phyloP scores from a whole-genome alignment of 2,113 vertebrate genomes.

The Mus pahari region DNA sequence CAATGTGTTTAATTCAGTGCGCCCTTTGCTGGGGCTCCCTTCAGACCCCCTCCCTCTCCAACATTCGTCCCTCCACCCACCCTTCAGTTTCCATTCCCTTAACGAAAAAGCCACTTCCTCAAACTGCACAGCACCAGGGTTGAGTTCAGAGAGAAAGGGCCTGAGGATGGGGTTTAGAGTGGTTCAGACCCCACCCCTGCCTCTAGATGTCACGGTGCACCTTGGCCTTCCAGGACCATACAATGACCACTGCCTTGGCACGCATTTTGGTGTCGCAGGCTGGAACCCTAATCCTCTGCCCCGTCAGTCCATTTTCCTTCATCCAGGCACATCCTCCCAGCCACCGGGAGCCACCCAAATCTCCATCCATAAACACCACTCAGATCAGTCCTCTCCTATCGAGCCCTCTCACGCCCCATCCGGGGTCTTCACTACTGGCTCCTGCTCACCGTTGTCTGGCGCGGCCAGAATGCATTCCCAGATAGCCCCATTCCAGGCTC shows the following conservation, averaged over 20 bases:
- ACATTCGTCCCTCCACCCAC: not conserved
- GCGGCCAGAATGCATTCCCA: not conserved
- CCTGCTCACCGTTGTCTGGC: not conserved
- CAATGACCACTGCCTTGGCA: not conserved
- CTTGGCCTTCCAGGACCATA: not conserved
- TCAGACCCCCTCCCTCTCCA: not conserved
- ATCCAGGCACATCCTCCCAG: not conserved
- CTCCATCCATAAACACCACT: slow-evolving; percentile 30
- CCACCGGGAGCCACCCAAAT: slow-evolving; percentile 32
- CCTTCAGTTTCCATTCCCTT: not conserved
- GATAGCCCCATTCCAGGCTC: not conserved
- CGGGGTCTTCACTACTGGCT: not conserved
- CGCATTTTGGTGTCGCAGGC: not conserved
- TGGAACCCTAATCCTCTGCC: not conserved
- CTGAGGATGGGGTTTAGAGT: no score
- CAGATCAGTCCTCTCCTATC: not conserved
- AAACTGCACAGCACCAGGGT: not conserved
- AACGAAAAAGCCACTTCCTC: not conserved
- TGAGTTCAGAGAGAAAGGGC: not conserved
- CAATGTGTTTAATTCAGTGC: not conserved
- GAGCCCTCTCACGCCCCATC: not conserved
- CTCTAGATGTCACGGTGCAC: not conserved
- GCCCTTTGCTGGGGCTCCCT: not conserved
- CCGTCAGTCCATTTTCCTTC: not conserved
- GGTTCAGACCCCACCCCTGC: not conserved